Evolutionary conservation across 2,113 vertebrate genomes (phyloP).

Genomic region (Periophthalmus modestus): DNA sequence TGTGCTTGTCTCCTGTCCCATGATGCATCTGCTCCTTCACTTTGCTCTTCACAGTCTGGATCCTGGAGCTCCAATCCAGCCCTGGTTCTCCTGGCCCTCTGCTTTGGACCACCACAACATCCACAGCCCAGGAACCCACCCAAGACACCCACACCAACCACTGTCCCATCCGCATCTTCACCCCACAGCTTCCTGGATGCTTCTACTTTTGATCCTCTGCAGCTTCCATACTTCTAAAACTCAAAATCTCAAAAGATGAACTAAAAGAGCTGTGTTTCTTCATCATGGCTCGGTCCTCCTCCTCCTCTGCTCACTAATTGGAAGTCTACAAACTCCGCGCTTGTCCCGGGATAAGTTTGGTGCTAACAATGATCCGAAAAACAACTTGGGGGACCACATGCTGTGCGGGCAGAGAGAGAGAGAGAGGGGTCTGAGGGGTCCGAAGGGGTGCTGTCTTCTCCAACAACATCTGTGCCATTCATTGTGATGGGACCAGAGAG

Average conservation of each 20-base stretch:
- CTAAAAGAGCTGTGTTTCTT: constrained; percentile 52
- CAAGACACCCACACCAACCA: constrained; percentile 71
- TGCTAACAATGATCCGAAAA: constrained; percentile 78
- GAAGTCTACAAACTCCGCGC: constrained; percentile 49
- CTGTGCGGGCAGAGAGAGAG: constrained; percentile 73
- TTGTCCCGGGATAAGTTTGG: constrained; percentile 65
- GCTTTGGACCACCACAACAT: constrained; percentile 65
- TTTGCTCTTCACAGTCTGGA: constrained; percentile 44
- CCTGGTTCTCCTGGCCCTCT: constrained; percentile 49
- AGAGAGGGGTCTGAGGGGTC: constrained; percentile 71
- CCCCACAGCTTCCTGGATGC: constrained; percentile 11
- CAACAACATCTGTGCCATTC: constrained; percentile 83
- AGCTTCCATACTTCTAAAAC: not conserved
- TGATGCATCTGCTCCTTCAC: constrained; percentile 62
- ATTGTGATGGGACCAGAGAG: constrained; percentile 59
- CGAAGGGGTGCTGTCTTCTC: constrained; percentile 75
- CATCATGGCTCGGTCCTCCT: constrained; percentile 66
- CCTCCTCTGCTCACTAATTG: constrained; percentile 65
- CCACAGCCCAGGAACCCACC: constrained; percentile 63
- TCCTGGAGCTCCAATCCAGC: constrained; percentile 43
- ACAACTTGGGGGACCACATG: constrained; percentile 83
- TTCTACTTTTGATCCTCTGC: constrained; percentile 13
- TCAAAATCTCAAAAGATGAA: constrained; percentile 22
- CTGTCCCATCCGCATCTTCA: constrained; percentile 71
- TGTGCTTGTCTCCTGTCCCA: constrained; percentile 39